Evolutionary conservation across 2,888 invertebrate species (phyloP).

Genomic region (Desoria tigrina): DNA sequence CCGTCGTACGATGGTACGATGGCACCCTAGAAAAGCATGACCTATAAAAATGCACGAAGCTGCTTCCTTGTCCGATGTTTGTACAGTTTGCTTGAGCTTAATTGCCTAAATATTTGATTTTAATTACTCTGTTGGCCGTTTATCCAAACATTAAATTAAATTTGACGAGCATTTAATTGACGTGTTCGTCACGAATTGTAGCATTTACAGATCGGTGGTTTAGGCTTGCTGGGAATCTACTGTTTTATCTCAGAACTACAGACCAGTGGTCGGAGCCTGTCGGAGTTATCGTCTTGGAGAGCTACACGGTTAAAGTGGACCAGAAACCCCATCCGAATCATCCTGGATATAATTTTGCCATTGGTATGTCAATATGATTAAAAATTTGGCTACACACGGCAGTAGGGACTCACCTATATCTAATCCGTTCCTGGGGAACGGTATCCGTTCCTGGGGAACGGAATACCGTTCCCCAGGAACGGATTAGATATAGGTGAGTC

Average conservation of each 20-base stretch:
- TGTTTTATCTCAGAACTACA: slow-evolving; percentile 88
- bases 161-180: neutral
- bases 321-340: slow-evolving; percentile 56
- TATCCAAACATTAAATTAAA: no score
- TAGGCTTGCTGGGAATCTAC: slow-evolving; percentile 83
- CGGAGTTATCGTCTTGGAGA: slow-evolving; percentile 84
- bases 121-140: no score
- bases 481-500: no score
- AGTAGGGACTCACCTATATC: no score
- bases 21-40: no score
- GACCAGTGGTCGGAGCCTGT: slow-evolving; percentile 85
- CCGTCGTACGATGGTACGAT: no score
- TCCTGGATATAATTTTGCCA: slow-evolving; percentile 31
- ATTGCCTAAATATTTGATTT: slow-evolving; percentile 4
- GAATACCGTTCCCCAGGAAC: no score
- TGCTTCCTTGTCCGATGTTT: neutral
- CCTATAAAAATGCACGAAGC: no score
- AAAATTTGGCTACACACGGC: no score
- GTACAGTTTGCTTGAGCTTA: slow-evolving; percentile 3
- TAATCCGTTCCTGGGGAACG: no score
- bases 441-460: no score
- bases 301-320: slow-evolving; percentile 75
- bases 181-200: slow-evolving; percentile 54
- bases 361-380: slow-evolving; percentile 27
- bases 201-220: slow-evolving; percentile 84